Evolutionary conservation across 1,140 invertebrate species (phyloP).

Genomic region (Musca domestica): DNA sequence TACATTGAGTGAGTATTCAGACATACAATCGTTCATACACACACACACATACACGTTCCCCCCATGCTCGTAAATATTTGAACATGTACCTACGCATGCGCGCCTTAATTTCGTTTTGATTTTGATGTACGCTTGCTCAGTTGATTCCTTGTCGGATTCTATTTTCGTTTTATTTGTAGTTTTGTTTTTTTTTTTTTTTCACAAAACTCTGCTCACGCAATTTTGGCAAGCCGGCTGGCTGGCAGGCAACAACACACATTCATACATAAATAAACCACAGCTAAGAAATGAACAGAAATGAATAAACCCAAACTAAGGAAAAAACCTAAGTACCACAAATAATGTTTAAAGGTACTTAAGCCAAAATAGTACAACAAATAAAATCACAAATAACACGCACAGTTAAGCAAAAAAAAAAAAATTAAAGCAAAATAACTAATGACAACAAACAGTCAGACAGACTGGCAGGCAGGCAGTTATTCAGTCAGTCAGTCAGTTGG

Average conservation of each 20-base stretch:
- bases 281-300: too few relatives aligned
- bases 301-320: too few relatives aligned
- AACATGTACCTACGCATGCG: conserved; percentile 22
- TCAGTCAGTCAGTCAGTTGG: too few relatives aligned
- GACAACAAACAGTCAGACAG: too few relatives aligned
- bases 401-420: background rate
- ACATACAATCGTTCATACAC: too few relatives aligned
- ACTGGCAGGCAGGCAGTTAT: too few relatives aligned
- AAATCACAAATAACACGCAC: background rate
- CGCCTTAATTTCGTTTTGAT: conserved; percentile 11
- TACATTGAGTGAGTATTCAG: too few relatives aligned
- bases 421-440: background rate
- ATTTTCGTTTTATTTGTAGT: background rate
- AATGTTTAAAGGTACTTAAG: too few relatives aligned
- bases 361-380: background rate
- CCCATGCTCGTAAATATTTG: background rate
- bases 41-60: too few relatives aligned
- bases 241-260: background rate
- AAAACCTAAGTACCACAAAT: too few relatives aligned
- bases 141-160: too few relatives aligned
- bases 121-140: too few relatives aligned
- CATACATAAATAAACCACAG: background rate
- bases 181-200: background rate
- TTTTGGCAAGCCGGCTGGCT: conserved; percentile 5
- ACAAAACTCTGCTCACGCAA: background rate